Base-by-base conservation (phyloP, 2,888 invertebrate species). In the Byasa hedistus region DNA sequence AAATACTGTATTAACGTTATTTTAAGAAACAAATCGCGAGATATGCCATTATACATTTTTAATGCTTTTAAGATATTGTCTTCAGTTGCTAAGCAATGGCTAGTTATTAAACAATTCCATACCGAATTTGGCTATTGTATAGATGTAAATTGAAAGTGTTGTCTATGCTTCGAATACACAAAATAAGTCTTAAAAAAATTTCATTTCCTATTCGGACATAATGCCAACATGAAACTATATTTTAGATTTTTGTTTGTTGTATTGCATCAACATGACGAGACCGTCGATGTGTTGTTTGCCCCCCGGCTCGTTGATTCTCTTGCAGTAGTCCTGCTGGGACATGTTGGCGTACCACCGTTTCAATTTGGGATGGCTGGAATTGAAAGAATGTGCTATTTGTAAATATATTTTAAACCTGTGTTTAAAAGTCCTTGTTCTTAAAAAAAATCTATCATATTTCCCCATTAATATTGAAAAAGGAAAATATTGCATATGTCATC, bases 301-400 rank as follows among this genome's bases (percentile, higher is more conserved):
- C 15, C 87, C 86, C 0, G 79, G 73, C 64, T 79, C 77, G 69
- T 89, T 89, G n/a, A 83, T 81, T 36, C 78, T 77, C 65, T 77
- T 82, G 69, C 83, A 83, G 39, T 83, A 80, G 12, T 86, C 84
- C 63, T 76, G 73, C 68, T 79, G 69, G 10, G 83, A 81, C 90
- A 91, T 89, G 1, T 70, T 80, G 12, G 68, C 59, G 21, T 83
- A 75, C 90, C 90, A 91, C 70, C 72, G 72, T 22, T 72, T 78
- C 61, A 89, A 71, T 75, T 85, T 89, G 17, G 89, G 89, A 69
- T 77, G 89, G 70, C 90, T 90, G 77, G n/a, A 78, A 76, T 44
- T 32, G 15, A 39, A 39, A 51, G 3, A 51, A 21, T 51, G 58
- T 58, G 39, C 12, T 58, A 23, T 23, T 21, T 51, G 51, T 51